phyloP scores from a whole-genome alignment of 2,113 vertebrate species.

The Lucifuga dentata region DNA sequence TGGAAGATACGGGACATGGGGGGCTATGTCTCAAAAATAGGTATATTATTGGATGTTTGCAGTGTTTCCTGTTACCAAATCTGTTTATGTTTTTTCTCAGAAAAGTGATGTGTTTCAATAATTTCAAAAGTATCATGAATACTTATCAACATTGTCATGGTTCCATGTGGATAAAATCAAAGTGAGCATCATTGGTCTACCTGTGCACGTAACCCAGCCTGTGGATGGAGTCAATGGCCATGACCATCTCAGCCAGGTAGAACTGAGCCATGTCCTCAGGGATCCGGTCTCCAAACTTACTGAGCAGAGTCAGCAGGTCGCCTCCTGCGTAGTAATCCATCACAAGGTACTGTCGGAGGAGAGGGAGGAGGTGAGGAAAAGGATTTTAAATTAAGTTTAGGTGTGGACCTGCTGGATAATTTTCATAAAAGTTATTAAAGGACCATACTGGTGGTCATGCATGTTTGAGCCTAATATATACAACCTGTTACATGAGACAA shows the following conservation, averaged over 20 bases:
- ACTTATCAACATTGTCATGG: too few species aligned
- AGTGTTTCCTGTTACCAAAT: too few species aligned
- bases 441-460: too few species aligned
- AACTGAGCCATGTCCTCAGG: constrained; percentile 89
- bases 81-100: too few species aligned
- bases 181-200: constrained; percentile 37
- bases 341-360: constrained; percentile 84
- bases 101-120: too few species aligned
- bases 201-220: constrained; percentile 88
- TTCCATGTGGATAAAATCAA: too few species aligned
- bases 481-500: too few species aligned
- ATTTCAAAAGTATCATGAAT: too few species aligned
- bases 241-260: constrained; percentile 90
- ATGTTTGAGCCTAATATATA: too few species aligned
- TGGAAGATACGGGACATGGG: not conserved
- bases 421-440: too few species aligned
- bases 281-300: constrained; percentile 89
- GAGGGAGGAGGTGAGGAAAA: not conserved
- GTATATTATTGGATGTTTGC: not conserved
- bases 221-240: constrained; percentile 90
- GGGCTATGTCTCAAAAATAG: not conserved
- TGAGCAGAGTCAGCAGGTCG: constrained; percentile 89
- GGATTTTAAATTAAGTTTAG: not conserved
- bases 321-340: constrained; percentile 92
- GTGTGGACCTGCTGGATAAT: not conserved